These are phyloP conservation scores for Lycodopsis pacificus DNA, from an alignment of 2,797 vertebrate species.

Conservation along the genomic window DNA sequence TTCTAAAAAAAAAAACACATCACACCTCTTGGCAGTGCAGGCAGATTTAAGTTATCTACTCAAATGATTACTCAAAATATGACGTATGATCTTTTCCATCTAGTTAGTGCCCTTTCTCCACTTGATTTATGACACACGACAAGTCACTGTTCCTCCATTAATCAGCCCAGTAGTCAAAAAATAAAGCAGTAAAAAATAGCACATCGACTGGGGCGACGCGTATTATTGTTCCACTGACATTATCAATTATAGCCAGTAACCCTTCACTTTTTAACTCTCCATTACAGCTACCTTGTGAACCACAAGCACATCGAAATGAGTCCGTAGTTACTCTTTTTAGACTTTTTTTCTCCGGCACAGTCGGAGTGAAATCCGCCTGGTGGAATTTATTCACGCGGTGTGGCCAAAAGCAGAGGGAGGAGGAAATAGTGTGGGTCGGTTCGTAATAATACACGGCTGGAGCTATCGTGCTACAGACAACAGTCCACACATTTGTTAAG, in stretches of 20 bases:
- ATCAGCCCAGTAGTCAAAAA: conserved; percentile 12
- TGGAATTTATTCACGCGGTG: not conserved
- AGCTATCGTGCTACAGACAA: not conserved
- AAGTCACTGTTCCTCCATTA: conserved; percentile 14
- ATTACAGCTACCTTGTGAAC: not conserved
- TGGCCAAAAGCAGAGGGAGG: not conserved
- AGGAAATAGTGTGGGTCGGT: not conserved
- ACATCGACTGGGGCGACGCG: not conserved
- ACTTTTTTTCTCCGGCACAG: not conserved
- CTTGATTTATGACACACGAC: conserved; percentile 36
- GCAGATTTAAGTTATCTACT: conserved; percentile 36
- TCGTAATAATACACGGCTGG: not conserved
- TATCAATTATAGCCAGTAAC: conserved; percentile 9
- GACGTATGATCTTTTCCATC: conserved; percentile 36
- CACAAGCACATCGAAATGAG: not conserved
- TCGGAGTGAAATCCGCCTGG: not conserved
- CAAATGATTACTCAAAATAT: conserved; percentile 31
- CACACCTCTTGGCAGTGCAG: conserved; percentile 7
- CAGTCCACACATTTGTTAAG: not conserved
- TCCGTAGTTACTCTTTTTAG: not conserved
- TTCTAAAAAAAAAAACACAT: conserved; percentile 39
- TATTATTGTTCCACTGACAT: conserved; percentile 7
- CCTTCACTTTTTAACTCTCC: not conserved
- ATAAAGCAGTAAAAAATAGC: not conserved
- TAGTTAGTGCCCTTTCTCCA: conserved; percentile 12